Base-by-base conservation (phyloP, 92 coral and sea anemone genomes). In the Zoanthus sansibaricus region DNA sequence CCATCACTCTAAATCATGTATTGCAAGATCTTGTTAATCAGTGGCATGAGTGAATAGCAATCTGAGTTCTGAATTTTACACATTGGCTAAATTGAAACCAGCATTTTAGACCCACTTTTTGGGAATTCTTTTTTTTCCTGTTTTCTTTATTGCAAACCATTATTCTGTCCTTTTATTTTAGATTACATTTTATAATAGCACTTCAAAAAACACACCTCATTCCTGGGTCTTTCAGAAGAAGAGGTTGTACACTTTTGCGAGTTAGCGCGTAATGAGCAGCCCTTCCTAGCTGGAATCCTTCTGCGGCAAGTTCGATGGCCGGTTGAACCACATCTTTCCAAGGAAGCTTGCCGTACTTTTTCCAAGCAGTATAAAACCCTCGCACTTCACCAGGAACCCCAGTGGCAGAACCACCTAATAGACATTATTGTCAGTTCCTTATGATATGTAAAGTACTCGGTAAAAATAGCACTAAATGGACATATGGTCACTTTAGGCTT, bases 281-380 rank as follows among this genome's bases (percentile, higher is more conserved):
- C 5, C 72, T 11, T 1, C 91, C 93, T 37, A 96, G 66, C 32
- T 89, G 93, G 45, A 96, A 87, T 56, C 98, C 98, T 4, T 91
- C 92, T 74, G 68, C 88, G n/a, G 98, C 95, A 76, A 94, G 75
- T 20, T 94, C 93, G 67, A 96, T 92, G 32, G 98, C 76, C 0
- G 98, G 98, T 84, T 96, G 93, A 33, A 96, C 96, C 51, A 96
- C 82, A 2, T 94, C 93, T 87, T 89, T 92, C 98, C 98, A 96
- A 10, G 92, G 90, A 51, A 96, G 74, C 45, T 92, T 88, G 9
- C 98, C 98, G 74, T 96, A 91, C 47, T 82, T 82, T 68, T 82
- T 73, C 98, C 98, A 96, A 25, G 94, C 96, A 33, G 75, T 72
- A 58, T 71, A 86, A 48, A 94, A 91, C 3, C 96, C 98, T 12